Conservation (phyloP, 2,113 vertebrate genomes). For the Brachypodius melanocephalos region DNA sequence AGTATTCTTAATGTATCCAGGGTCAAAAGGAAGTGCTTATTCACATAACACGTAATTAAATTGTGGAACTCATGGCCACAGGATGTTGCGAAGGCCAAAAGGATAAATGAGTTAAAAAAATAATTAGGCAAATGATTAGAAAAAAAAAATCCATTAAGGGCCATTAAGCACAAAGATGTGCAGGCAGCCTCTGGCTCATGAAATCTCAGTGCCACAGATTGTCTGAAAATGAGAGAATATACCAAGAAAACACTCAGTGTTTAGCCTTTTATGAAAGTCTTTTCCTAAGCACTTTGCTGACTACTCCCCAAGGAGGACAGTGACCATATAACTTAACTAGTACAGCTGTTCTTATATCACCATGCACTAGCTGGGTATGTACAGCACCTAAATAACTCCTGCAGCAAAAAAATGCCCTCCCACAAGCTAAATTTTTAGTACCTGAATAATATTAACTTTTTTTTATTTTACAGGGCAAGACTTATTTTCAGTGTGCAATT, state of each 20-base stretch:
- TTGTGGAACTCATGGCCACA: slow-evolving; percentile 26
- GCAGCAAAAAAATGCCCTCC: neutral
- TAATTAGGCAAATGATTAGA: slow-evolving; percentile 57
- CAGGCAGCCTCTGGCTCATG: slow-evolving; percentile 35
- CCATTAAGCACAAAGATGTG: slow-evolving; percentile 50
- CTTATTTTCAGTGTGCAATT: neutral
- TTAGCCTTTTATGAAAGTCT: slow-evolving; percentile 6
- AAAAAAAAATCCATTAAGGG: slow-evolving; percentile 44
- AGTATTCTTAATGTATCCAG: slow-evolving; percentile 47
- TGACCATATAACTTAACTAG: neutral
- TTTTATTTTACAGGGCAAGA: neutral
- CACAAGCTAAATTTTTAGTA: neutral
- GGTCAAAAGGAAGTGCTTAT: slow-evolving; percentile 65
- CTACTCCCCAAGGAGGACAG: neutral
- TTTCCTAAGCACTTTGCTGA: neutral
- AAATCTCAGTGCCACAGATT: slow-evolving; percentile 9
- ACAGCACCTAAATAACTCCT: neutral
- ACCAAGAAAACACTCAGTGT: neutral
- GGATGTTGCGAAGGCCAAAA: slow-evolving; percentile 56
- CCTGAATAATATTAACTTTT: neutral
- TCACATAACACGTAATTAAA: slow-evolving; percentile 58
- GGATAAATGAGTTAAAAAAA: slow-evolving; percentile 66
- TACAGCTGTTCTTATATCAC: neutral
- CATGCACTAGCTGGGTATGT: neutral
- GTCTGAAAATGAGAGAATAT: neutral